Percentiles rank a stretch among this genome's conserved stretches.
These are phyloP conservation scores for Charanyca ferruginea DNA, from an alignment of 2,888 invertebrate genomes.

Conservation along the genomic window DNA sequence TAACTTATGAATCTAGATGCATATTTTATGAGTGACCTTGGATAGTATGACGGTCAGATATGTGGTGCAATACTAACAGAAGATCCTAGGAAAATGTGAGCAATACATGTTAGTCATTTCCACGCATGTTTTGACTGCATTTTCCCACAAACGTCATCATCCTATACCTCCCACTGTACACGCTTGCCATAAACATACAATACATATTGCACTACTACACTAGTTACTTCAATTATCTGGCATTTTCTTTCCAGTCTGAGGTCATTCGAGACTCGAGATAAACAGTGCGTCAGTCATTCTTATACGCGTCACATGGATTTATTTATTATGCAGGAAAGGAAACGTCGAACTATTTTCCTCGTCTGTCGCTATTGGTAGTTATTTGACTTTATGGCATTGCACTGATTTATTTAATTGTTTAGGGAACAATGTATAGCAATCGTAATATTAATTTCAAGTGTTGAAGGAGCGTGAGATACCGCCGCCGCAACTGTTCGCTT, in stretches of 20 bases:
- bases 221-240: conserved; percentile 42
- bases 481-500: conserved; percentile 61
- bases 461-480: conserved; percentile 65
- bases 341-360: conserved; percentile 40
- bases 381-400: conserved; percentile 10
- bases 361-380: not conserved
- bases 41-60: not conserved
- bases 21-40: conserved; percentile 39
- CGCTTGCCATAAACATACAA: conserved; percentile 1
- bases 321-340: conserved; percentile 36
- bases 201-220: conserved; percentile 1
- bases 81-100: conserved; percentile 32
- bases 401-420: conserved; percentile 35
- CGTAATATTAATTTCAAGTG: conserved; percentile 57
- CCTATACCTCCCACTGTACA: conserved; percentile 10
- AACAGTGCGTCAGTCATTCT: conserved; percentile 60
- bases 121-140: conserved; percentile 26
- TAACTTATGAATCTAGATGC: not conserved
- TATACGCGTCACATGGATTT: conserved; percentile 44
- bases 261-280: conserved; percentile 44
- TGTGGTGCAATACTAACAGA: conserved; percentile 33
- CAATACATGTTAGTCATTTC: conserved; percentile 29
- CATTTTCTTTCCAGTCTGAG: conserved; percentile 59
- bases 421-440: conserved; percentile 37
- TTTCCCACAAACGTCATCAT: conserved; percentile 26